A percentile compares a stretch with the other conserved stretches of the same genome.
phyloP scores from a whole-genome alignment of 1,140 invertebrate species.

The Drosophila nigromelanica region DNA sequence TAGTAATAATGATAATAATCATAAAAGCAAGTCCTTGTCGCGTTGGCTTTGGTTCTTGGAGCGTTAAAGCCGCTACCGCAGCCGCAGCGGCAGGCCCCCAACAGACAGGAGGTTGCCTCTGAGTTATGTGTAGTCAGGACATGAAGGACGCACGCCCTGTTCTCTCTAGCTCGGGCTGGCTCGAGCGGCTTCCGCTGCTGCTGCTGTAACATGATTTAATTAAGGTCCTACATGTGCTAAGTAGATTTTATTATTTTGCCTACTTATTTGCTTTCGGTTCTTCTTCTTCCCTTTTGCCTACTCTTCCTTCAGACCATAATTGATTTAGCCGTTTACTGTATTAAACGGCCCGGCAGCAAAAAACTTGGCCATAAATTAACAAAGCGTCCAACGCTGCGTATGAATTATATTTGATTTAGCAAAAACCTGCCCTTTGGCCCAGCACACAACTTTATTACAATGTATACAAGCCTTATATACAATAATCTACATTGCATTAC shows the following conservation, averaged over 20 bases:
- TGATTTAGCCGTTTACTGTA: slow-evolving; percentile 76
- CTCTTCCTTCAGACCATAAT: slow-evolving; percentile 46
- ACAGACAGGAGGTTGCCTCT: slow-evolving; percentile 15
- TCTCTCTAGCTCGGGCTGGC: slow-evolving; percentile 1
- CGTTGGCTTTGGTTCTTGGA: slow-evolving; percentile 41
- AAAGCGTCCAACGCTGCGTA: slow-evolving; percentile 31
- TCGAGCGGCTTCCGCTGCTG: not conserved
- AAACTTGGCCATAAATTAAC: slow-evolving; percentile 46
- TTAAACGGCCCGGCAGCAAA: slow-evolving; percentile 45
- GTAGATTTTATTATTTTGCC: slow-evolving; percentile 75
- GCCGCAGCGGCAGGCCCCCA: not conserved
- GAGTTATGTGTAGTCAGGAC: slow-evolving; percentile 49
- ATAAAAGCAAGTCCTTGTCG: slow-evolving; percentile 62
- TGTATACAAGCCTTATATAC: slow-evolving; percentile 39
- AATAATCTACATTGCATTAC: slow-evolving; percentile 49
- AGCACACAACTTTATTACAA: slow-evolving; percentile 36
- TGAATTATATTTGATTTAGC: slow-evolving; percentile 61
- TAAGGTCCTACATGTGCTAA: slow-evolving; percentile 79
- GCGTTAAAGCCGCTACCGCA: slow-evolving; percentile 56
- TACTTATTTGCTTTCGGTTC: slow-evolving; percentile 53
- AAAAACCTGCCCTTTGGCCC: slow-evolving; percentile 13
- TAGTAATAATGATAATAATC: slow-evolving; percentile 64
- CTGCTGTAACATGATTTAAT: slow-evolving; percentile 69
- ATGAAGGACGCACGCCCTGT: slow-evolving; percentile 36
- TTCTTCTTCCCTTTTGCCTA: slow-evolving; percentile 20